Conservation (phyloP, 2,113 vertebrate species). For the Cephalopholis sonnerati region DNA sequence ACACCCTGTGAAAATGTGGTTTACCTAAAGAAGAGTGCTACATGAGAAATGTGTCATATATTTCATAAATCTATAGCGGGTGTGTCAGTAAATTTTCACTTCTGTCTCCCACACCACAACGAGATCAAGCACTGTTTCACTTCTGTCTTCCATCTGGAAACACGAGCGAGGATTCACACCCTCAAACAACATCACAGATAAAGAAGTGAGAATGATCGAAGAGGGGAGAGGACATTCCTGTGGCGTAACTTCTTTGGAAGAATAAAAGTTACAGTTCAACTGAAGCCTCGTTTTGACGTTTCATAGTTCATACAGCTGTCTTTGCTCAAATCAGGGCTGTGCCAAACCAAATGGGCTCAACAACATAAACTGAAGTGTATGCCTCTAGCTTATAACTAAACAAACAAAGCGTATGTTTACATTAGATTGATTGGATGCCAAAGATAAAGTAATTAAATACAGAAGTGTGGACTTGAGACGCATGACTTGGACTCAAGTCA, state of each 20-base stretch:
- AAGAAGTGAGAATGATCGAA: conserved; percentile 29
- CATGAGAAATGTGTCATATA: neutral
- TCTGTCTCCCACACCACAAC: conserved; percentile 24
- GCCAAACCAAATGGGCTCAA: neutral
- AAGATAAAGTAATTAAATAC: neutral
- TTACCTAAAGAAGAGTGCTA: neutral
- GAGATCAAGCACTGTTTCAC: conserved; percentile 27
- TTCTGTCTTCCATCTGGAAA: conserved; percentile 41
- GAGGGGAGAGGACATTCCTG: neutral
- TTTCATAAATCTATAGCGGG: neutral
- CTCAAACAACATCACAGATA: neutral
- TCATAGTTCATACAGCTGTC: conserved; percentile 2
- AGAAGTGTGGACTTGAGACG: too few species aligned
- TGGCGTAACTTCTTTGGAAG: neutral
- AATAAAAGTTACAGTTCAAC: neutral
- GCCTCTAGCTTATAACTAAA: neutral
- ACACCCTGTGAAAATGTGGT: conserved; percentile 37
- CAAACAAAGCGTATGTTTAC: neutral
- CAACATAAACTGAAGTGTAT: neutral
- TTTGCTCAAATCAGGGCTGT: neutral
- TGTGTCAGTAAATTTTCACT: conserved; percentile 30
- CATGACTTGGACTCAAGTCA: too few species aligned
- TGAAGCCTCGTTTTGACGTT: neutral
- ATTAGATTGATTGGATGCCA: neutral
- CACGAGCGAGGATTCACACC: neutral